phyloP scores from a whole-genome alignment of 2,113 vertebrate species.

The Xiphophorus hellerii region DNA sequence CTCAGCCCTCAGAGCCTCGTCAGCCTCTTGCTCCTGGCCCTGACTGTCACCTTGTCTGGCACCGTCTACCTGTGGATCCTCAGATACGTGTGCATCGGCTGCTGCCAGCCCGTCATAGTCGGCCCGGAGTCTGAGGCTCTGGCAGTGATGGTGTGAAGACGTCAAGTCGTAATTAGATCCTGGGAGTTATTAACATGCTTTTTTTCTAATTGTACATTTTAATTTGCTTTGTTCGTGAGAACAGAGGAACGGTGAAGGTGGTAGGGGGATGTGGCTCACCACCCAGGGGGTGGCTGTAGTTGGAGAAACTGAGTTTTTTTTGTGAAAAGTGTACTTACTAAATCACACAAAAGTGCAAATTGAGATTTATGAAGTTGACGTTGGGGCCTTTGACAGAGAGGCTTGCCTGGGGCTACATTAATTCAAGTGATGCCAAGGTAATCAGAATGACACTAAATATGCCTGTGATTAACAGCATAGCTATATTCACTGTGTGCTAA shows the following conservation, averaged over 20 bases:
- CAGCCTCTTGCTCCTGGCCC: constrained; percentile 52
- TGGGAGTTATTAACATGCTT: background rate
- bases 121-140: constrained; percentile 38
- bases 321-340: background rate
- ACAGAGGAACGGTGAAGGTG: background rate
- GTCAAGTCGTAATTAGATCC: background rate
- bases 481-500: background rate
- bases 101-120: constrained; percentile 39
- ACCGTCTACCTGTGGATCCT: constrained; percentile 58
- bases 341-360: background rate
- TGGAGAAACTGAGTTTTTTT: background rate
- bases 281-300: background rate
- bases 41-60: constrained; percentile 28
- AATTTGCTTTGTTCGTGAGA: background rate
- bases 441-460: background rate
- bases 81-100: constrained; percentile 53
- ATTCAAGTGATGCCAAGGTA: background rate
- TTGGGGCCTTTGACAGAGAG: background rate
- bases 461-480: background rate
- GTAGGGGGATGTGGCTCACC: background rate
- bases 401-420: background rate
- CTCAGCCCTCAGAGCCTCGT: constrained; percentile 31
- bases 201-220: background rate
- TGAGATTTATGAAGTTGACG: background rate
- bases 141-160: constrained; percentile 44